Evolutionary conservation across 37 sponge, comb jelly and placozoan genomes (phyloP), one percentile per base, ranked within the genome.

Genomic region (Oopsacas minuta): DNA sequence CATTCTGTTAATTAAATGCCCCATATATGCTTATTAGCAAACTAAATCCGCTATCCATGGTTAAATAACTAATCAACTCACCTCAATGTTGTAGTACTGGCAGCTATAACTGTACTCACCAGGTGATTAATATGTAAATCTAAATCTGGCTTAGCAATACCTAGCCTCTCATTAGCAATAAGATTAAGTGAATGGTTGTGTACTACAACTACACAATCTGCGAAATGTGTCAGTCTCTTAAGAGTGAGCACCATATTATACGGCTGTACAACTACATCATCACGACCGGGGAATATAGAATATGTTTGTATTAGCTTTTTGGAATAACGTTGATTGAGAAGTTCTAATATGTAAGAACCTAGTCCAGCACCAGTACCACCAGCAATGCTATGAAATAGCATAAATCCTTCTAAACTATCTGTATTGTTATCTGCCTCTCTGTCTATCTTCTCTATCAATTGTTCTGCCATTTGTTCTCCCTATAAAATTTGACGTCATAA

Each of bases 261-360:
- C n/a, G 99, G 99, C 84, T 97, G 99, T 34, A 97, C 99, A 35
- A 97, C 99, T 36, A 97, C 99, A 69, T 97, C 99, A 89, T 96
- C 93, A 53, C 90, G 82, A 52, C 93, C 91, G n/a, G 99, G 99
- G 82, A 97, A 97, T 36, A 97, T 96, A 15, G 94, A 93, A 85
- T 97, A 97, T 1, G 95, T 95, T 86, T 97, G 99, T 37, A 97
- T 92, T 36, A 97, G 83, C 81, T 95, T 95, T 90, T 97, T 97
- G 0, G 95, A 94, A 83, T 90, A 97, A 69, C 98, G 90, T 39
- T 97, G 95, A 39, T 88, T 91, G 52, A 97, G 93, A 75, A 85
- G 81, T 87, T 97, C 99, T 83, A 97, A 82, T 10, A 97, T 82
- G 82, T 85, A 97, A 34, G 93, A 92, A 1, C 99, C 99, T 93